Conservation (phyloP, 2,113 vertebrate species). For the Psammodynastes pulverulentus region DNA sequence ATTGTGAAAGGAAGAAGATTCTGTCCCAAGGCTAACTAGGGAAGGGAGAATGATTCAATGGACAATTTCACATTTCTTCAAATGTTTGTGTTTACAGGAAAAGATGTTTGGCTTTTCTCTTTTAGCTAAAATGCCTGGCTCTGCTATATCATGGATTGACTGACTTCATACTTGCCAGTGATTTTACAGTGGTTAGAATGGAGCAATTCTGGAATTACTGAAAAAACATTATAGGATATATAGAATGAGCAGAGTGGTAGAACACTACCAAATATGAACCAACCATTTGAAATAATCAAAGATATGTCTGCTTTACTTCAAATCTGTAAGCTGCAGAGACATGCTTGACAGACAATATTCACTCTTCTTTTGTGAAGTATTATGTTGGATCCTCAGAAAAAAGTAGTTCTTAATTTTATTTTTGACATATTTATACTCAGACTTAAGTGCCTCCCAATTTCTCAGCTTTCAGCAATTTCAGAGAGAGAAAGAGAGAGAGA, state of each 20-base stretch:
- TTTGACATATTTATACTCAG: constrained; percentile 43
- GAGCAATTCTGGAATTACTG: background rate
- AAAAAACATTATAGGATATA: background rate
- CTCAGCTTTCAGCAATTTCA: constrained; percentile 43
- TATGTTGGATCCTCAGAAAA: constrained; percentile 22
- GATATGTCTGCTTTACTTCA: background rate
- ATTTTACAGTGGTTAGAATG: background rate
- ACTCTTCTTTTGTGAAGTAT: constrained; percentile 53
- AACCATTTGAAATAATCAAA: background rate
- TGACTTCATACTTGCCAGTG: background rate
- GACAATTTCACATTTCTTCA: background rate
- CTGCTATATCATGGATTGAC: background rate
- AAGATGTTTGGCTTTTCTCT: background rate
- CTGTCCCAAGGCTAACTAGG: background rate
- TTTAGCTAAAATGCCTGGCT: background rate
- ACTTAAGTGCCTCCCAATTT: constrained; percentile 47
- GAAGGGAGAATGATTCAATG: background rate
- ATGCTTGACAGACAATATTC: constrained; percentile 27
- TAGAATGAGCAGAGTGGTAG: background rate
- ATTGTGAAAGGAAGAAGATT: background rate
- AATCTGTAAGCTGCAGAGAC: constrained; percentile 37
- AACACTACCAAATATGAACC: background rate
- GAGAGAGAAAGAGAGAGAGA: too few species aligned
- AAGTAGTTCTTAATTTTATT: constrained; percentile 54
- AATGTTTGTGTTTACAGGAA: background rate